A percentile compares a stretch with the other conserved stretches of the same genome.
Evolutionary conservation across 2,113 vertebrate species (phyloP).

Genomic region (Gambusia holbrooki): DNA sequence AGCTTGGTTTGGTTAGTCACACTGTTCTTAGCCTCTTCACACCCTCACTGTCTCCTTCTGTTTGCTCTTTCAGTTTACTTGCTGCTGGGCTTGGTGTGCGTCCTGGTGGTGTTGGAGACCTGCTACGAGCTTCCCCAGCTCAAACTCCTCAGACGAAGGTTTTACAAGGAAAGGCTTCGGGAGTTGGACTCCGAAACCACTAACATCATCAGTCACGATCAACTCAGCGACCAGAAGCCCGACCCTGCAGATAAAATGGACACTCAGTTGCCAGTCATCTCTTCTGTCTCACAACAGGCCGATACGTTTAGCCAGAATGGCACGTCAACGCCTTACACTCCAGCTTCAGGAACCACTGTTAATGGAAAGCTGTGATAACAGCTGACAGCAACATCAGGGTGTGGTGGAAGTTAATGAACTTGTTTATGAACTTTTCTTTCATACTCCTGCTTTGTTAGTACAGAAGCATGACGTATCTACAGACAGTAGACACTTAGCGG

Average conservation of each 20-base stretch:
- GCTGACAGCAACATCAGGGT: background rate
- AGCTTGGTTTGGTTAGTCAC: constrained; percentile 22
- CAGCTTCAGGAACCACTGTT: constrained; percentile 28
- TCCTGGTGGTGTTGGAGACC: constrained; percentile 94
- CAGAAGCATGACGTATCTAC: constrained; percentile 18
- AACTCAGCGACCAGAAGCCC: constrained; percentile 49
- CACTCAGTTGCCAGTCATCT: constrained; percentile 74
- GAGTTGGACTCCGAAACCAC: constrained; percentile 85
- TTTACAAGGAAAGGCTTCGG: constrained; percentile 85
- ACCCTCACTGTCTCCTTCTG: constrained; percentile 1
- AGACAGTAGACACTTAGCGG: background rate
- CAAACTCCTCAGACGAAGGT: constrained; percentile 88
- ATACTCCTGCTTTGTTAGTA: constrained; percentile 1
- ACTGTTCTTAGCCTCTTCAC: constrained; percentile 2
- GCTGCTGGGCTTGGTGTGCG: constrained; percentile 88
- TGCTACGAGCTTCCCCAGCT: constrained; percentile 93
- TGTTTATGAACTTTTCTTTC: background rate
- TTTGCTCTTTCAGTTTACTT: constrained; percentile 83
- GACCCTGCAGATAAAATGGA: constrained; percentile 3
- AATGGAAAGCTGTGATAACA: constrained; percentile 67
- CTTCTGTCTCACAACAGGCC: constrained; percentile 88
- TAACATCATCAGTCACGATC: constrained; percentile 83
- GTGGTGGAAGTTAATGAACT: constrained; percentile 3
- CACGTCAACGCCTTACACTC: constrained; percentile 66
- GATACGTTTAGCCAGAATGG: constrained; percentile 80